Evolutionary conservation across 2,888 invertebrate species (phyloP).

Genomic region (Caenorhabditis wallacei): DNA sequence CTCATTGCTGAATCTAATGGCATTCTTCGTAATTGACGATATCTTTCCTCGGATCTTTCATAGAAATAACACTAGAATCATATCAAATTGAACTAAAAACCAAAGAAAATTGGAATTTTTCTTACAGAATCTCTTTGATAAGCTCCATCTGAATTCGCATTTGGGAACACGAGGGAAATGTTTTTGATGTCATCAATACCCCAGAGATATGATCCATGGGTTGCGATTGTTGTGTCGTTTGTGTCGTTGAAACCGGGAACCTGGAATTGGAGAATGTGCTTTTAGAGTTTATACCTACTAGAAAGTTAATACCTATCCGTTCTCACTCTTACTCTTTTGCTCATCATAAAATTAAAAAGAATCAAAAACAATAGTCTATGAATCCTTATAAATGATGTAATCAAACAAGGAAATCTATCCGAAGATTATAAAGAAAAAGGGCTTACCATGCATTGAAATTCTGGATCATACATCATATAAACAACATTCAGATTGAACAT

Average conservation of each 20-base stretch:
- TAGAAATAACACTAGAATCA: constrained; percentile 79
- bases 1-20: constrained; percentile 76
- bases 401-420: constrained; percentile 18
- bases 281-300: too few species aligned
- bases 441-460: constrained; percentile 77
- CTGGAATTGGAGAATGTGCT: constrained; percentile 42
- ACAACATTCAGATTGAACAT: constrained; percentile 83
- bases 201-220: constrained; percentile 72
- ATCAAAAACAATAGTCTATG: not conserved
- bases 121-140: constrained; percentile 65
- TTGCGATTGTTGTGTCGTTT: constrained; percentile 64
- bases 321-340: not conserved
- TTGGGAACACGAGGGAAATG: constrained; percentile 78
- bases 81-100: constrained; percentile 24
- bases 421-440: too few species aligned
- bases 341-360: not conserved
- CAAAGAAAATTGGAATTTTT: not conserved
- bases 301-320: not conserved
- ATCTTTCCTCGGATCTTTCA: constrained; percentile 74
- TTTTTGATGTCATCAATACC: constrained; percentile 74
- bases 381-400: constrained; percentile 15
- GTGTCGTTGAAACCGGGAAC: constrained; percentile 78
- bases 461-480: constrained; percentile 82
- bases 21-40: constrained; percentile 78
- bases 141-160: constrained; percentile 51